Evolutionary conservation across 2,113 vertebrate species (phyloP).

Genomic region (Galeopterus variegatus): DNA sequence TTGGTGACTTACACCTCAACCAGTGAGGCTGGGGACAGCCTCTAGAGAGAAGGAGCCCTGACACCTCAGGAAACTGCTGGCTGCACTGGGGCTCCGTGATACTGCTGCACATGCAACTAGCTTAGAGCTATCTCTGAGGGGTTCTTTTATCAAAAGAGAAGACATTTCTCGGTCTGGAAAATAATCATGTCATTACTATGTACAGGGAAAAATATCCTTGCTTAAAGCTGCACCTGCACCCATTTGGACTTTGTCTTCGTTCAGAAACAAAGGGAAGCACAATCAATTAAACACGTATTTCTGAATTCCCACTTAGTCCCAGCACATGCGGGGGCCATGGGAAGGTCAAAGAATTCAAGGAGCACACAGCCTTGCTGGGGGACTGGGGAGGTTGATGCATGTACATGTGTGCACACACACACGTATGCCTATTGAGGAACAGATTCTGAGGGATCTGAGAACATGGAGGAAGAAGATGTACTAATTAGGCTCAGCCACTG

Average conservation of each 20-base stretch:
- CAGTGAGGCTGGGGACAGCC: not conserved
- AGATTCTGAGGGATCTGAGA: not conserved
- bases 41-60: not conserved
- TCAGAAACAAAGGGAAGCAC: not conserved
- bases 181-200: not conserved
- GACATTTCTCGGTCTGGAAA: not conserved
- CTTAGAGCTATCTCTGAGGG: not conserved
- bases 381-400: not conserved
- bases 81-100: not conserved
- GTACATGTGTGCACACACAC: too few species aligned
- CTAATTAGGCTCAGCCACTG: not conserved
- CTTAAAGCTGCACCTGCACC: not conserved
- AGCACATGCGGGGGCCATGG: not conserved
- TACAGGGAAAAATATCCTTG: not conserved
- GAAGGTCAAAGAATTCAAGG: not conserved
- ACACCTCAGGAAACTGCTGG: not conserved
- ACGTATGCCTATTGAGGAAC: not conserved
- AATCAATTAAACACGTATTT: not conserved
- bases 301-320: not conserved
- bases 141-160: not conserved
- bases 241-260: not conserved
- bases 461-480: not conserved
- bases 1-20: not conserved
- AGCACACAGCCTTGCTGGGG: not conserved
- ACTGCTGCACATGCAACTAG: not conserved